These are phyloP conservation scores for Tor tambroides DNA, from an alignment of 2,113 vertebrate genomes.

Conservation along the genomic window DNA sequence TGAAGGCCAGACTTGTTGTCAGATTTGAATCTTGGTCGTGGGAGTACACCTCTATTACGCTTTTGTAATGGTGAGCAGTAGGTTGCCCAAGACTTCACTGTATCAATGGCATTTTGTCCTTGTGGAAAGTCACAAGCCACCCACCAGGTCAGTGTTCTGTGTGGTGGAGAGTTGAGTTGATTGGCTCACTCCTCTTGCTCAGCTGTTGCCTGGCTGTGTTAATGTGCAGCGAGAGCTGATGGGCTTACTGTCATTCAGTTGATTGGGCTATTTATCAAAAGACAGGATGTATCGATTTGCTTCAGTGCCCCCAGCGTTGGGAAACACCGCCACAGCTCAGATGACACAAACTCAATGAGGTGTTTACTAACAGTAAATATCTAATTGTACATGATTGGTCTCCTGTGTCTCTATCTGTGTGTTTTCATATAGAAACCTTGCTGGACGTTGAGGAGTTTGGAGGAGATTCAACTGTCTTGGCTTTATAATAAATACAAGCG, in stretches of 20 bases:
- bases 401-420: constrained; percentile 59
- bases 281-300: constrained; percentile 71
- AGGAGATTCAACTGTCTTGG: not conserved
- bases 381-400: constrained; percentile 63
- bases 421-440: constrained; percentile 62
- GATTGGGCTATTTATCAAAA: constrained; percentile 76
- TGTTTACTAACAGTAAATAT: constrained; percentile 73
- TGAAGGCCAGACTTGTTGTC: constrained; percentile 6
- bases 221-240: constrained; percentile 61
- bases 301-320: constrained; percentile 64
- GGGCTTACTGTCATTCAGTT: constrained; percentile 73
- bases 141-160: constrained; percentile 2
- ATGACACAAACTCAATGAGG: constrained; percentile 68
- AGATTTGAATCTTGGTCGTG: not conserved
- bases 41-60: not conserved
- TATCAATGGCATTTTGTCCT: constrained; percentile 16
- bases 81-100: not conserved
- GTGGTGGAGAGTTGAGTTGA: constrained; percentile 26
- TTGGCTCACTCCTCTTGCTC: not conserved
- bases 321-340: constrained; percentile 63
- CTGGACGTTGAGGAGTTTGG: not conserved
- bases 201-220: constrained; percentile 39
- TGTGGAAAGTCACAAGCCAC: constrained; percentile 22
- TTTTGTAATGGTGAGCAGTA: not conserved
- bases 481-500: not conserved